Conservation (phyloP, 2,113 vertebrate genomes). For the Collichthys lucidus region DNA sequence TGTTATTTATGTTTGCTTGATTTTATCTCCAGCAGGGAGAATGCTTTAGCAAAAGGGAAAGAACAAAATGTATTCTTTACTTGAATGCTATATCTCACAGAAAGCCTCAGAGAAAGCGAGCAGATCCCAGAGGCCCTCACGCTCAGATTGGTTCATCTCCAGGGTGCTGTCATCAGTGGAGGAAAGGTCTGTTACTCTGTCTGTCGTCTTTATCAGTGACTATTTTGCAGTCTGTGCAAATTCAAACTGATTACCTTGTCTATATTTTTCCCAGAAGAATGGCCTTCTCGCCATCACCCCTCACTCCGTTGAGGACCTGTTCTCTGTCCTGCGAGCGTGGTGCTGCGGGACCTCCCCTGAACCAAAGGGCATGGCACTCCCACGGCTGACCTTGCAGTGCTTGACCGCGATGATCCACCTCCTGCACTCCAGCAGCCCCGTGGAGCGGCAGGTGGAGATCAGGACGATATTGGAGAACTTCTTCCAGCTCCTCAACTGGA, state of each 20-base stretch:
- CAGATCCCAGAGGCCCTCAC: constrained; percentile 84
- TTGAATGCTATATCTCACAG: constrained; percentile 70
- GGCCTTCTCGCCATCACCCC: constrained; percentile 88
- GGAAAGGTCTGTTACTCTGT: constrained; percentile 86
- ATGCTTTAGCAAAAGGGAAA: constrained; percentile 4
- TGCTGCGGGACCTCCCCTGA: constrained; percentile 61
- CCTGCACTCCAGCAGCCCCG: constrained; percentile 88
- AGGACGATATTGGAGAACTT: constrained; percentile 89
- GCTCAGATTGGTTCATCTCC: constrained; percentile 90
- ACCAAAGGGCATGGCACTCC: constrained; percentile 65
- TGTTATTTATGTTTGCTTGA: not conserved
- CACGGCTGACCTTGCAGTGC: constrained; percentile 82
- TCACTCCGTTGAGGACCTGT: constrained; percentile 86
- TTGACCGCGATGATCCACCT: constrained; percentile 90
- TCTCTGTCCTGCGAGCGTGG: constrained; percentile 86
- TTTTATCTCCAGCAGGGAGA: not conserved
- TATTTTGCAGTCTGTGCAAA: not conserved
- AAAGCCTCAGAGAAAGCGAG: constrained; percentile 84
- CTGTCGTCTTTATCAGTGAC: constrained; percentile 16
- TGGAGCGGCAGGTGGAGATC: constrained; percentile 87
- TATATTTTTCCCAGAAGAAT: constrained; percentile 85
- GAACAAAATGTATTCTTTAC: not conserved
- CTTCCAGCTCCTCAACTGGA: constrained; percentile 93
- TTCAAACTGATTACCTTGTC: not conserved
- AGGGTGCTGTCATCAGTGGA: constrained; percentile 90